Conservation (phyloP, 2,797 vertebrate species). For the Eurystomus glaucurus region DNA sequence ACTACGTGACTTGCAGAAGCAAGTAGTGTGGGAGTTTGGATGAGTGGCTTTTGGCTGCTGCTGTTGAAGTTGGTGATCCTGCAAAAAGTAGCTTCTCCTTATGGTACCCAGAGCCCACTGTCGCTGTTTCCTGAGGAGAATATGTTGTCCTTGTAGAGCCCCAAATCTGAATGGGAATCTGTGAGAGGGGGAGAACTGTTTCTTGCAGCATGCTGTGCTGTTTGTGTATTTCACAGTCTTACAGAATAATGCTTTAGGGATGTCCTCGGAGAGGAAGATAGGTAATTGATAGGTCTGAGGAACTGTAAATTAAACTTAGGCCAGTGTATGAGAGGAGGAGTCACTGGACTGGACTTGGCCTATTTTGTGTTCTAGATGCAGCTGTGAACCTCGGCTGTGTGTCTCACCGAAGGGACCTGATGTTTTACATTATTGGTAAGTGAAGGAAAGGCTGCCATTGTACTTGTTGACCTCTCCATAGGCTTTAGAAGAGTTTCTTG, state of each 20-base stretch:
- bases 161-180: background rate
- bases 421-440: conserved; percentile 99
- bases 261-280: background rate
- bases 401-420: conserved; percentile 97
- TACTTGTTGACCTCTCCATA: background rate
- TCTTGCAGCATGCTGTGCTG: background rate
- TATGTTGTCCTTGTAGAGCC: background rate
- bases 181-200: background rate
- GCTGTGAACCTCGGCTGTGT: conserved; percentile 96
- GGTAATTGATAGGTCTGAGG: background rate
- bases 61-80: background rate
- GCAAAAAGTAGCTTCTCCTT: background rate
- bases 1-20: background rate
- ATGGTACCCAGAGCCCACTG: background rate
- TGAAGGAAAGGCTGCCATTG: conserved; percentile 62
- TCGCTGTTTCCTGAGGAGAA: background rate
- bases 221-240: conserved; percentile 22
- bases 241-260: background rate
- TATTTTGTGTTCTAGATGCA: conserved; percentile 89
- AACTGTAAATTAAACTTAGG: background rate
- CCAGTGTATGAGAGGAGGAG: conserved; percentile 2
- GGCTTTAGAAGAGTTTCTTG: background rate
- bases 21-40: background rate
- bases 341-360: conserved; percentile 63
- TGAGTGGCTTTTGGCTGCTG: background rate